Percentiles rank a stretch among this genome's conserved stretches.
Evolutionary conservation across 2,113 vertebrate genomes (phyloP).

Genomic region (Amazona vittata): DNA sequence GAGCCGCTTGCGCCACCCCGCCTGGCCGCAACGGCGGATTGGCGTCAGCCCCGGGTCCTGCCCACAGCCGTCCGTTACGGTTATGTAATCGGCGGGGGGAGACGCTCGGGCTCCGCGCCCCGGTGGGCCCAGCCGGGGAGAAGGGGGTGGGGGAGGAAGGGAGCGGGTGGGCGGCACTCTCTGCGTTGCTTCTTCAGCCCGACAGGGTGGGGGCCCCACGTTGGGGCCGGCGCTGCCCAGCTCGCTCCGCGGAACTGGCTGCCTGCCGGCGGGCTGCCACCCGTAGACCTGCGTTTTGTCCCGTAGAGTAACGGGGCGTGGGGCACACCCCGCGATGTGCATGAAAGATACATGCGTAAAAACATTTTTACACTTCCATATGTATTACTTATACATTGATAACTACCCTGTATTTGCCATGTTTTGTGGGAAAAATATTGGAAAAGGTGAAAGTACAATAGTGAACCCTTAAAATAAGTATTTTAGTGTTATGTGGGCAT

Average conservation of each 20-base stretch:
- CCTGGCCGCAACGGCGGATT: not conserved
- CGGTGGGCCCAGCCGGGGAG: not conserved
- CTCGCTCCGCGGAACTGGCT: not conserved
- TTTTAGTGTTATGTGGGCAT: accelerated
- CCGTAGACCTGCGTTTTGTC: not conserved
- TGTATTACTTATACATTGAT: accelerated
- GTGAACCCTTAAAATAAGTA: not conserved
- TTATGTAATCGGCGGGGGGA: not conserved
- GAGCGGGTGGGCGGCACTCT: not conserved
- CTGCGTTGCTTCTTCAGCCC: not conserved
- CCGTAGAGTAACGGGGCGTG: not conserved
- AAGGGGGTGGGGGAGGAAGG: not conserved
- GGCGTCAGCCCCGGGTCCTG: too few species aligned
- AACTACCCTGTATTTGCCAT: accelerated
- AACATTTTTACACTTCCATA: not conserved
- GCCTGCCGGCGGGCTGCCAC: not conserved
- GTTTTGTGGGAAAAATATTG: accelerated
- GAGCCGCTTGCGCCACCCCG: not conserved
- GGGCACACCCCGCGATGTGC: accelerated
- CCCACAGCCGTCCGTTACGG: not conserved
- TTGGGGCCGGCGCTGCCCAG: not conserved
- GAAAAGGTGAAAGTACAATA: not conserved
- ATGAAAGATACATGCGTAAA: not conserved
- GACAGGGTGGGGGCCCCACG: not conserved
- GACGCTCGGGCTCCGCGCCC: not conserved